Evolutionary conservation across 2,113 vertebrate species (phyloP), one percentile per base, ranked within the genome.

Genomic region (Nibea albiflora): DNA sequence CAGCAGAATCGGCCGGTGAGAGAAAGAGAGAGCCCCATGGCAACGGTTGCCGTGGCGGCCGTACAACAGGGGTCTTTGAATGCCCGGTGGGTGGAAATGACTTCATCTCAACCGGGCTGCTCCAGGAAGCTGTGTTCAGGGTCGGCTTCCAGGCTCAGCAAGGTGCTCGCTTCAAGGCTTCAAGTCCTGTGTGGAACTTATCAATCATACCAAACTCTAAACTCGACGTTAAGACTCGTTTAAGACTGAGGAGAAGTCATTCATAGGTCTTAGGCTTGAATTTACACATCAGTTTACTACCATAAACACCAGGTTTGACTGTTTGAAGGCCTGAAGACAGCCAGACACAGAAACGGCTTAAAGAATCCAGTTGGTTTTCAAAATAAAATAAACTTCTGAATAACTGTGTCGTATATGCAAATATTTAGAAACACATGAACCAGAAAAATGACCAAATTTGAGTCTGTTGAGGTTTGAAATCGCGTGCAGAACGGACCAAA

Each of bases 41-140:
- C 67, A 89, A 89, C 82, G 9, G 89, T 89, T 83, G 62, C 78
- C 26, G 35, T 74, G 85, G 61, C 22, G 17, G 74, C 75, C 81
- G 65, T 74, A 86, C 78, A 86, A 72, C 76, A 74, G 73, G 19
- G 73, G 75, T 49, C 50, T 83, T 53, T 62, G 65, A 82, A 62
- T 67, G 49, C 46, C 64, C 3, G 3, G 53, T 80, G 69, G 69
- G 73, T 80, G 79, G 62, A 72, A 78, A 86, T 78, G 19, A 89
- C 73, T 62, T 89, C 74, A 80, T 76, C 61, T 6, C 46, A 83
- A 77, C 19, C 53, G 26, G 49, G 75, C 60, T 67, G 49, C 39
- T 78, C 10, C 78, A 80, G 79, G 76, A 89, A 74, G 52, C 35
- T 44, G 60, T 60, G 35, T 72, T 31, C 28, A 58, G 28, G 19